phyloP scores from a whole-genome alignment of 2,113 vertebrate genomes.

The Varanus komodoensis region DNA sequence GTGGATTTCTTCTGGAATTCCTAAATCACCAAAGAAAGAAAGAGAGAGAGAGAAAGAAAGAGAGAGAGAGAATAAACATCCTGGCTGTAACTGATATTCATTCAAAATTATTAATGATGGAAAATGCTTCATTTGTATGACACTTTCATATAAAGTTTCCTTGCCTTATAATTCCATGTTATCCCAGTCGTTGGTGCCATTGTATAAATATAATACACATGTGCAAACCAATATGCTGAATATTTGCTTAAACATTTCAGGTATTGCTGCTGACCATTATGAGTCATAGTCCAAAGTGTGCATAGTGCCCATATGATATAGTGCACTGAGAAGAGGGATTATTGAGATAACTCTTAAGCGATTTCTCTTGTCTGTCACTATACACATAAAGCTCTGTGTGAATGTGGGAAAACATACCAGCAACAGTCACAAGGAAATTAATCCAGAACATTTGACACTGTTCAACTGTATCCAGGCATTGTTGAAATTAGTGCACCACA shows the following conservation, averaged over 20 bases:
- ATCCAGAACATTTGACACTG: not conserved
- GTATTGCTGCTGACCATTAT: not conserved
- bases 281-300: not conserved
- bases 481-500: not conserved
- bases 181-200: slow-evolving; percentile 11
- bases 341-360: not conserved
- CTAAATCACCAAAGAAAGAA: not conserved
- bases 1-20: slow-evolving; percentile 13
- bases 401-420: too few species aligned
- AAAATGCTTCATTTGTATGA: not conserved
- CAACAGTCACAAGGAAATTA: not conserved
- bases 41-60: not conserved
- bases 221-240: not conserved
- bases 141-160: not conserved
- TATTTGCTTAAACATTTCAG: not conserved
- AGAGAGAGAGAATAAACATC: not conserved
- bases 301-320: not conserved
- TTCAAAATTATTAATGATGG: not conserved
- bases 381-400: not conserved
- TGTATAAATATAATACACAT: not conserved
- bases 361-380: not conserved
- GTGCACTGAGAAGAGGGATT: not conserved
- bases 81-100: not conserved
- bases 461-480: not conserved
- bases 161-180: not conserved